These are phyloP conservation scores for Sander lucioperca DNA, from an alignment of 2,113 vertebrate genomes.

Conservation along the genomic window DNA sequence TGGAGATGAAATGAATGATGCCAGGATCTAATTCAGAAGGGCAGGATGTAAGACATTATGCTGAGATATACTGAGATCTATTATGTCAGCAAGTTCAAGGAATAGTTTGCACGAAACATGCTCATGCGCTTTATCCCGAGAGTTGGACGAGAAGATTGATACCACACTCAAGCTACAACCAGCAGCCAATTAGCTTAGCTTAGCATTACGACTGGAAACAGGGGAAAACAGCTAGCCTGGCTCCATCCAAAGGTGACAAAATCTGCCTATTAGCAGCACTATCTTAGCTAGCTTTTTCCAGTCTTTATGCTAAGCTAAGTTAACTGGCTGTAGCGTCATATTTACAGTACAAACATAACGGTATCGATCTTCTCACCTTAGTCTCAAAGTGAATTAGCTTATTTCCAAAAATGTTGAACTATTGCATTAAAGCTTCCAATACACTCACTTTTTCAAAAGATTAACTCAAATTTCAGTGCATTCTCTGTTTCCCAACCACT, in stretches of 20 bases:
- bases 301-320: not conserved
- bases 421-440: not conserved
- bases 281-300: not conserved
- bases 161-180: not conserved
- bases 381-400: not conserved
- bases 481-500: slow-evolving; percentile 42
- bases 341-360: too few species aligned
- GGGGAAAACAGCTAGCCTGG: not conserved
- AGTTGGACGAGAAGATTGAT: not conserved
- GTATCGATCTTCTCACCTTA: not conserved
- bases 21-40: slow-evolving; percentile 42
- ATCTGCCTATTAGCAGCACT: not conserved
- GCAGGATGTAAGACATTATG: slow-evolving; percentile 9
- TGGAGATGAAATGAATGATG: slow-evolving; percentile 67
- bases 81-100: not conserved
- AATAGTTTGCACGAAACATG: not conserved
- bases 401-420: not conserved
- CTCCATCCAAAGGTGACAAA: not conserved
- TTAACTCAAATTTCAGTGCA: slow-evolving; percentile 57
- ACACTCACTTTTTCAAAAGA: slow-evolving; percentile 28
- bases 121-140: not conserved
- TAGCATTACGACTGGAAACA: not conserved
- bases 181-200: slow-evolving; percentile 3
- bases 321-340: not conserved
- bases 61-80: slow-evolving; percentile 12